Conservation (phyloP, 2,113 vertebrate genomes). For the Otolemur garnettii region DNA sequence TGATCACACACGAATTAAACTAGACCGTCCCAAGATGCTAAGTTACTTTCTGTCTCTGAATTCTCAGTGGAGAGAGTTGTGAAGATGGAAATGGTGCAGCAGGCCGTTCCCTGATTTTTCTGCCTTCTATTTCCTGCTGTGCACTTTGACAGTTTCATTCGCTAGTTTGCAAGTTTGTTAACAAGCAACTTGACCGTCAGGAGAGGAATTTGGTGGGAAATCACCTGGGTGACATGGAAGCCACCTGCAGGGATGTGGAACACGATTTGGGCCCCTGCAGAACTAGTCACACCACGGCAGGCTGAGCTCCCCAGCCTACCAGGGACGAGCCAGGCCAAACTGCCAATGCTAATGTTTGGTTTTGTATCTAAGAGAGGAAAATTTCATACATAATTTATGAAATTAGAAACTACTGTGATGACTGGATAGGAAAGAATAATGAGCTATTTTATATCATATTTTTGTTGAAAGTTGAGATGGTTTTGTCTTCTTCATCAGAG, state of each 20-base stretch:
- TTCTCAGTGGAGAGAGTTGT: not conserved
- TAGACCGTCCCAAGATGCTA: not conserved
- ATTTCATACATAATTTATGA: not conserved
- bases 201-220: not conserved
- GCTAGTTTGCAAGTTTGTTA: not conserved
- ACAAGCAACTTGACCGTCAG: not conserved
- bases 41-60: not conserved
- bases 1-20: not conserved
- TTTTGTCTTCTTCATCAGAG: not conserved
- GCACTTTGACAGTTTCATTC: not conserved
- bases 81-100: not conserved
- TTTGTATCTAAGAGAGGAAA: not conserved
- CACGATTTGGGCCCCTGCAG: rapidly evolving
- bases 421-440: not conserved
- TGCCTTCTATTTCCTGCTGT: not conserved
- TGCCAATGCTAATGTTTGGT: not conserved
- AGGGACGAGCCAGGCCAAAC: not conserved
- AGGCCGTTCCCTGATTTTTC: not conserved
- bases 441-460: not conserved
- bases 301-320: no score
- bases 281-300: not conserved
- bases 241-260: not conserved
- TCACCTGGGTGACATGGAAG: not conserved
- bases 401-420: conserved; percentile 5
- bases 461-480: not conserved